Evolutionary conservation across 1,140 invertebrate genomes (phyloP).

Genomic region (Microplitis mediator): DNA sequence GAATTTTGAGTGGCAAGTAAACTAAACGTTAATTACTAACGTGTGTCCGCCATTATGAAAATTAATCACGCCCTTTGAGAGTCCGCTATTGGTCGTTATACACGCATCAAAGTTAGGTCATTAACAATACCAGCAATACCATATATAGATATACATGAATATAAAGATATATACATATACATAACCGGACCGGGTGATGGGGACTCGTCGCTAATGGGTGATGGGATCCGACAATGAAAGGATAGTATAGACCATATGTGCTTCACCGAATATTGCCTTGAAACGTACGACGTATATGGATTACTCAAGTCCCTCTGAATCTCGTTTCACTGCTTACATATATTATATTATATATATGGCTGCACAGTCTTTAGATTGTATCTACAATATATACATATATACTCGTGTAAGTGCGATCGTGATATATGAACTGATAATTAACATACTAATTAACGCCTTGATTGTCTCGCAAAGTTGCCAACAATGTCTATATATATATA

Average conservation of each 20-base stretch:
- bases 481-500: neutral
- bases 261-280: too few species aligned
- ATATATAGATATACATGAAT: constrained; percentile 18
- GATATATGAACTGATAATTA: constrained; percentile 42
- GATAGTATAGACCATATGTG: too few species aligned
- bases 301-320: too few species aligned
- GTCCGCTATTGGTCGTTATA: constrained; percentile 37
- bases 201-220: neutral
- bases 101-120: neutral
- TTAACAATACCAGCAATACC: neutral
- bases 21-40: constrained; percentile 18
- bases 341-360: too few species aligned
- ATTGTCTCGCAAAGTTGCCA: constrained; percentile 25
- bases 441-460: constrained; percentile 45
- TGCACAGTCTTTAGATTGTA: too few species aligned
- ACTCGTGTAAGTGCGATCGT: neutral
- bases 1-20: too few species aligned
- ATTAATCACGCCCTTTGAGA: constrained; percentile 45
- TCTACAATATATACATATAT: too few species aligned
- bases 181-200: too few species aligned
- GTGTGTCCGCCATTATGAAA: constrained; percentile 41
- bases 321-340: too few species aligned
- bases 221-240: neutral
- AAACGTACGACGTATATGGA: too few species aligned
- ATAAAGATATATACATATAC: constrained; percentile 3